A percentile compares a stretch with the other conserved stretches of the same genome.
Evolutionary conservation across 2,888 invertebrate species (phyloP).

Genomic region (Selenia dentaria): DNA sequence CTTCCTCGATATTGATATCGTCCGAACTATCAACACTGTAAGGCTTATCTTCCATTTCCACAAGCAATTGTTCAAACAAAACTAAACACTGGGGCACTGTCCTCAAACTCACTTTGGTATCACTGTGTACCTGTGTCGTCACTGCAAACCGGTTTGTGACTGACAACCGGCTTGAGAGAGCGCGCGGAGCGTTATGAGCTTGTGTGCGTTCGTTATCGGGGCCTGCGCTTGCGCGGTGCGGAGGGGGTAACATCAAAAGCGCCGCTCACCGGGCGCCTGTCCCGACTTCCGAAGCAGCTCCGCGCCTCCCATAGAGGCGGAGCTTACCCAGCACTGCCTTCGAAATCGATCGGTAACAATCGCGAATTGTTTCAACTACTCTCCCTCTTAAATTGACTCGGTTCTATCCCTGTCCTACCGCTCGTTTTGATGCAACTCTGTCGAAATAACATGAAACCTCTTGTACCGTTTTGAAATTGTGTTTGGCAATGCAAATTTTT

Average conservation of each 20-base stretch:
- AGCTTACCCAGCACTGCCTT: constrained; percentile 76
- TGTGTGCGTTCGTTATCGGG: constrained; percentile 78
- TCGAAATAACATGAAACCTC: constrained; percentile 36
- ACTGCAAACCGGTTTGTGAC: constrained; percentile 75
- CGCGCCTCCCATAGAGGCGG: constrained; percentile 78
- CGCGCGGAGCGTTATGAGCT: constrained; percentile 79
- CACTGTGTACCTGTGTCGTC: constrained; percentile 67
- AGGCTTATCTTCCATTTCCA: constrained; percentile 80
- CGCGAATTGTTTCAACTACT: constrained; percentile 63
- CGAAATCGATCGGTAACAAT: constrained; percentile 73
- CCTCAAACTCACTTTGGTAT: constrained; percentile 60
- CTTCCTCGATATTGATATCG: constrained; percentile 79
- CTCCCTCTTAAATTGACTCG: constrained; percentile 39
- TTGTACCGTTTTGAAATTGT: constrained; percentile 52
- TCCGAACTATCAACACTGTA: constrained; percentile 82
- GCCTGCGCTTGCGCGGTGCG: constrained; percentile 61
- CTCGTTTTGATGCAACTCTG: constrained; percentile 48
- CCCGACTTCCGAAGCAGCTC: constrained; percentile 78
- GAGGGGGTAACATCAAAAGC: constrained; percentile 71
- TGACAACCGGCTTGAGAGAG: constrained; percentile 80
- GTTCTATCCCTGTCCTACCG: constrained; percentile 44
- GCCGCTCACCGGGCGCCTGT: constrained; percentile 75
- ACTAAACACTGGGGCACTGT: constrained; percentile 69
- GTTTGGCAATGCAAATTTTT: constrained; percentile 73
- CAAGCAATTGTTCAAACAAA: constrained; percentile 64